These are phyloP conservation scores for Mohoua ochrocephala DNA, from an alignment of 2,113 vertebrate species.

Conservation along the genomic window DNA sequence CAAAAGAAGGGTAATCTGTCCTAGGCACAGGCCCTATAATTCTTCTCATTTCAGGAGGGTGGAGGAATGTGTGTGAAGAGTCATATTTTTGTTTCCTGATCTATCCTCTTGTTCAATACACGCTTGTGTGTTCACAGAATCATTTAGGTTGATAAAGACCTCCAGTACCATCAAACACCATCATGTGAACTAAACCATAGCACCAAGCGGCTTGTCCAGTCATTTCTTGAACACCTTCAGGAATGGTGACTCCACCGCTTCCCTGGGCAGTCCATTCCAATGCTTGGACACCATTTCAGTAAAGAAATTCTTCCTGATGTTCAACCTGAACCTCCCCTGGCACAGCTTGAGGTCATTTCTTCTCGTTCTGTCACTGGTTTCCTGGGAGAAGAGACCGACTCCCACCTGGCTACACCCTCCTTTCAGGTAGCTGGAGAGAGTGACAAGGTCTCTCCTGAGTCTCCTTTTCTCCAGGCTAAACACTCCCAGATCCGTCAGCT, in stretches of 20 bases:
- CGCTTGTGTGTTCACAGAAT: background rate
- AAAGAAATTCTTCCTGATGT: background rate
- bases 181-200: background rate
- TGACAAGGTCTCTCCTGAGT: background rate
- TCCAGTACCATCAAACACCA: background rate
- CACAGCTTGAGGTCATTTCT: background rate
- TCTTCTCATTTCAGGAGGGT: background rate
- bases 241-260: background rate
- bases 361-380: background rate
- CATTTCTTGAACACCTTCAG: background rate
- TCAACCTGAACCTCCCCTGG: background rate
- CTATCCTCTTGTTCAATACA: background rate
- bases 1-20: background rate
- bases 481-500: background rate
- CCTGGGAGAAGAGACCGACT: background rate
- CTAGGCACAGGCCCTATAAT: background rate
- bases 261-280: background rate
- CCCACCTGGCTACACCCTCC: background rate
- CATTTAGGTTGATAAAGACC: background rate
- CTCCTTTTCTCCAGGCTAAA: background rate
- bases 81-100: background rate
- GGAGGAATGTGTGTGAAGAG: background rate
- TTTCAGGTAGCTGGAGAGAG: background rate
- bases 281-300: background rate
- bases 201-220: background rate